phyloP scores from a whole-genome alignment of 2,797 vertebrate genomes.

The Falco naumanni region DNA sequence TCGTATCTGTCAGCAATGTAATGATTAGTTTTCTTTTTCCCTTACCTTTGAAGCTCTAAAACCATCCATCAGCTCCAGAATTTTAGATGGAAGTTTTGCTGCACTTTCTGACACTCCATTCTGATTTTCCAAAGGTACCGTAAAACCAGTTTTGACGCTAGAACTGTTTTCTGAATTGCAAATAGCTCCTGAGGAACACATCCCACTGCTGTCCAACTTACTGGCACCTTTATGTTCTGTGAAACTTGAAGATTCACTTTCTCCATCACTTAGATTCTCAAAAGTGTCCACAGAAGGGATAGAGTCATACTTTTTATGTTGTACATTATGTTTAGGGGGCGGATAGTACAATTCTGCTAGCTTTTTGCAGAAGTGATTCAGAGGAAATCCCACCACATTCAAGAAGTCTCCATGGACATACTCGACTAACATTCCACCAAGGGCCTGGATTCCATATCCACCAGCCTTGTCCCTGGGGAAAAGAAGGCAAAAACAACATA shows the following conservation, averaged over 20 bases:
- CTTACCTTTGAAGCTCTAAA: slow-evolving; percentile 94
- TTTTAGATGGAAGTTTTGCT: slow-evolving; percentile 63
- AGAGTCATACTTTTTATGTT: slow-evolving; percentile 38
- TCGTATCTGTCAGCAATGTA: neutral
- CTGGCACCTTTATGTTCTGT: neutral
- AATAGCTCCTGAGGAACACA: neutral
- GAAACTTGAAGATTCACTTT: neutral
- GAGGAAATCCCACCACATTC: slow-evolving; percentile 95
- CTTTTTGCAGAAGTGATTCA: slow-evolving; percentile 94
- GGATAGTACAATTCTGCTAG: slow-evolving; percentile 80
- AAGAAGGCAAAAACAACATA: neutral
- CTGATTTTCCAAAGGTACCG: neutral
- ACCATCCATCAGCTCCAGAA: slow-evolving; percentile 85
- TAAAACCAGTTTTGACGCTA: neutral
- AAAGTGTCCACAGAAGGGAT: slow-evolving; percentile 67
- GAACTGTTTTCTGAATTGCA: neutral
- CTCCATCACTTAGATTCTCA: slow-evolving; percentile 54
- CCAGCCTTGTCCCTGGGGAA: slow-evolving; percentile 93
- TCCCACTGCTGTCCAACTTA: neutral
- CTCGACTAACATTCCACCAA: slow-evolving; percentile 95
- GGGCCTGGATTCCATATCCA: slow-evolving; percentile 94
- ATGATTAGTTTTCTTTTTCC: neutral
- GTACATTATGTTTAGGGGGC: neutral
- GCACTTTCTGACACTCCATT: neutral
- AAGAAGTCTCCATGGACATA: slow-evolving; percentile 90